phyloP scores from a whole-genome alignment of 2,888 invertebrate species.

The Pterostichus madidus region DNA sequence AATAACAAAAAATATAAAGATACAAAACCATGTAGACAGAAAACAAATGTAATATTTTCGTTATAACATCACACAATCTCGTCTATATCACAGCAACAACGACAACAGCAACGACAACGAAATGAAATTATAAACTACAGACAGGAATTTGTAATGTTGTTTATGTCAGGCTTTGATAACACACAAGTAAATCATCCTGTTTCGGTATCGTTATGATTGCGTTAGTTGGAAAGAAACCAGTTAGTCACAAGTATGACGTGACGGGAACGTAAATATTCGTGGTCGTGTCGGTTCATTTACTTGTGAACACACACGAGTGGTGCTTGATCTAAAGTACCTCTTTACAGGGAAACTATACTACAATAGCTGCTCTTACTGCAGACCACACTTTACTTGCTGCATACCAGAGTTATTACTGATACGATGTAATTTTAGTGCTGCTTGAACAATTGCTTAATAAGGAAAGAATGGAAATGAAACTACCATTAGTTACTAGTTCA shows the following conservation, averaged over 20 bases:
- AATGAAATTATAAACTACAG: constrained; percentile 35
- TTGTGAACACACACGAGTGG: constrained; percentile 18
- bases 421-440: background rate
- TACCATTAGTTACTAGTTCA: background rate
- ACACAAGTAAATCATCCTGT: constrained; percentile 6
- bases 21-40: background rate
- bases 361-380: background rate
- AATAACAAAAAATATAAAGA: background rate
- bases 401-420: constrained; percentile 29
- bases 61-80: constrained; percentile 6
- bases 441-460: background rate
- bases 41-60: constrained; percentile 34
- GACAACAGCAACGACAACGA: constrained; percentile 5
- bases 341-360: background rate
- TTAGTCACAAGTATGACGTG: constrained; percentile 27
- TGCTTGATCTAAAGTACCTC: constrained; percentile 25
- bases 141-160: constrained; percentile 24
- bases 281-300: constrained; percentile 18
- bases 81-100: background rate
- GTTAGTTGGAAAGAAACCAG: constrained; percentile 21
- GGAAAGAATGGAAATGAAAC: background rate
- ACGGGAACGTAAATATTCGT: constrained; percentile 29
- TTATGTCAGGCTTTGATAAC: constrained; percentile 25
- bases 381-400: background rate
- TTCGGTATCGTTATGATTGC: constrained; percentile 18